Conservation (phyloP, 2,888 invertebrate genomes). For the Linhomoeus sp. region DNA sequence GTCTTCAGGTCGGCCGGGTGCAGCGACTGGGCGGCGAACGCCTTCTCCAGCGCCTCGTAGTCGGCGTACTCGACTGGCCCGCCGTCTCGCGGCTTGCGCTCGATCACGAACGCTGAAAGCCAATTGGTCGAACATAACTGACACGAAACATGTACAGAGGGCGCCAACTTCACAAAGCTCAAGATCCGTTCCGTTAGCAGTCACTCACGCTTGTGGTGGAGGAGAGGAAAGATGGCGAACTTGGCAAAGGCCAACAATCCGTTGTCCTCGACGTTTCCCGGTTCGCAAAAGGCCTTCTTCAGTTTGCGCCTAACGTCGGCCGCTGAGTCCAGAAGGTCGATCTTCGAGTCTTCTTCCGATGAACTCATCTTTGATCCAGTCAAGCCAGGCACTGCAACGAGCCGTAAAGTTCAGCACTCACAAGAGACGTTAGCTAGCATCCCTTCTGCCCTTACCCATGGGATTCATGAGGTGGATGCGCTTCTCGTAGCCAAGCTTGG, state of each 20-base stretch:
- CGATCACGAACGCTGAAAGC: constrained; percentile 47
- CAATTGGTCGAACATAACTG: no score
- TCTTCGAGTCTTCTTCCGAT: constrained; percentile 93
- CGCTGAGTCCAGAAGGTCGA: constrained; percentile 77
- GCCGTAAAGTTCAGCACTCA: not conserved
- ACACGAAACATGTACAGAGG: no score
- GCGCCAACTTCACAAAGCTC: no score
- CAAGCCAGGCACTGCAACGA: constrained; percentile 57
- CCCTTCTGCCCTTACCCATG: constrained; percentile 71
- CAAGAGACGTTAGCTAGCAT: not conserved
- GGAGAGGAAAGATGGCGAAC: constrained; percentile 66
- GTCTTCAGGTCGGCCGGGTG: constrained; percentile 85
- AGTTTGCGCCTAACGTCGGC: constrained; percentile 74
- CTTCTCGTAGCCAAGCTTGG: constrained; percentile 78
- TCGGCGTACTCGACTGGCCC: constrained; percentile 51
- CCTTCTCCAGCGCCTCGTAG: constrained; percentile 55
- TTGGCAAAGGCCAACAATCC: constrained; percentile 83
- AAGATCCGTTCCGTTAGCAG: constrained; percentile 59
- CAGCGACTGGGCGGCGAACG: constrained; percentile 53
- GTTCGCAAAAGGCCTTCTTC: constrained; percentile 42
- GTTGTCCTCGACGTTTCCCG: constrained; percentile 61
- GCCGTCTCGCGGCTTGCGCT: constrained; percentile 50
- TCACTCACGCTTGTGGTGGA: constrained; percentile 45
- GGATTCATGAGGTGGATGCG: constrained; percentile 97
- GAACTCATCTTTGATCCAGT: constrained; percentile 94